Evolutionary conservation across 1,140 invertebrate genomes (phyloP), one percentile per base, ranked within the genome.

Genomic region (Dreissena polymorpha): DNA sequence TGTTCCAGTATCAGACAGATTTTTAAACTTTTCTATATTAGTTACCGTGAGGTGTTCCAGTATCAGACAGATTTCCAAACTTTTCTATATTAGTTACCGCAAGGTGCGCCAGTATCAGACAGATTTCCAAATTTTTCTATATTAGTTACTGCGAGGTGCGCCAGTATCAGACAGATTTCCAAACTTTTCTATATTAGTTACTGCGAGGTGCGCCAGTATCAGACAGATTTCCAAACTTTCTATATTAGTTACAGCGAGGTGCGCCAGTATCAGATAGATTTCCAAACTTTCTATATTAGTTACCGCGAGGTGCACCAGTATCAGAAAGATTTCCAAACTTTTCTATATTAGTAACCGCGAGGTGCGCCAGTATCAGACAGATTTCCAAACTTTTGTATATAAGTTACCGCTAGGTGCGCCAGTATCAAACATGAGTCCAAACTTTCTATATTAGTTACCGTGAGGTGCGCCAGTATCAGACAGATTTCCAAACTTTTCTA

Each of bases 251-350:
- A 93, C 79, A 86, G 84, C 29, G 93, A 93, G 86, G 91, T 93
- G 18, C 77, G 92, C 8, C 88, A 91, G 77, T 92, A 88, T 55
- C 83, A 88, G 29, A 90, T 86, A 8, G 75, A 87, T n/a, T 86
- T 88, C 13, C 88, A 90, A n/a, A n/a, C n/a, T n/a, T n/a, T n/a
- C n/a, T n/a, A n/a, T n/a, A n/a, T 39, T 8, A 83, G 86, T 18
- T 94, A 93, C 79, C 87, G 84, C 29, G 93, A 93, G 86, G 91
- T 93, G 18, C 77, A 92, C 8, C 88, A 91, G 77, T 92, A 88
- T 55, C 83, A 88, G 29, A 90, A 86, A 8, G 75, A 87, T n/a
- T 86, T 88, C 13, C 88, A 90, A n/a, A n/a, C n/a, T n/a, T n/a
- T n/a, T n/a, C n/a, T n/a, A n/a, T n/a, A n/a, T 39, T 8, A 83